Conservation (phyloP, 2,888 invertebrate genomes). For the Gari tellinella region DNA sequence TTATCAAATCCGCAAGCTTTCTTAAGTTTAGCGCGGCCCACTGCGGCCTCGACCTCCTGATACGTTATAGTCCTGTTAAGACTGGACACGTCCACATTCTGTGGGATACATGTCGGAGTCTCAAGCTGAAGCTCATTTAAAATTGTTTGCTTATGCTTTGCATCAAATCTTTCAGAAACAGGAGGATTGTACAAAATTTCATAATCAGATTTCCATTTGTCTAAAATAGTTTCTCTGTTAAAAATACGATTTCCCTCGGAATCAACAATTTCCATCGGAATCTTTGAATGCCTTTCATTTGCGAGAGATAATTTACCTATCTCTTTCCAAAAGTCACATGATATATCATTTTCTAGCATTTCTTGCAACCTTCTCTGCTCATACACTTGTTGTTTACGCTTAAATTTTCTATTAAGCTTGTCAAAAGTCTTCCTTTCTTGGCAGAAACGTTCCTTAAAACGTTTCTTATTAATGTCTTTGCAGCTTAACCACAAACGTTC, state of each 20-base stretch:
- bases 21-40: conserved; percentile 4
- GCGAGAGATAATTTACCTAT: conserved; percentile 29
- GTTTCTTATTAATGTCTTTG: conserved; percentile 5
- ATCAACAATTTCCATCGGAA: conserved; percentile 18
- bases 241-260: conserved; percentile 10
- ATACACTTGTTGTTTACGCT: conserved; percentile 2
- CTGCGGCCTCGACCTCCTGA: conserved; percentile 13
- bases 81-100: not conserved
- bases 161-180: not conserved
- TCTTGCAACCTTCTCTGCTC: conserved; percentile 1
- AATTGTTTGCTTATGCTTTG: not conserved
- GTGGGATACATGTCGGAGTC: not conserved
- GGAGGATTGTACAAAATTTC: conserved; percentile 13
- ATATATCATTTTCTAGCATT: not conserved
- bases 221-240: conserved; percentile 10
- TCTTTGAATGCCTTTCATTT: conserved; percentile 1
- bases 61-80: conserved; percentile 4
- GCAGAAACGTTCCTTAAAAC: conserved; percentile 1
- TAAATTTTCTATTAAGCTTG: conserved; percentile 1
- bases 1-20: conserved; percentile 14
- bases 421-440: not conserved
- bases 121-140: conserved; percentile 3
- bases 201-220: conserved; percentile 31
- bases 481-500: conserved; percentile 5
- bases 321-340: conserved; percentile 25